These are phyloP conservation scores for Tetragnatha versicolor DNA, from an alignment of 1,140 invertebrate genomes.

Conservation along the genomic window DNA sequence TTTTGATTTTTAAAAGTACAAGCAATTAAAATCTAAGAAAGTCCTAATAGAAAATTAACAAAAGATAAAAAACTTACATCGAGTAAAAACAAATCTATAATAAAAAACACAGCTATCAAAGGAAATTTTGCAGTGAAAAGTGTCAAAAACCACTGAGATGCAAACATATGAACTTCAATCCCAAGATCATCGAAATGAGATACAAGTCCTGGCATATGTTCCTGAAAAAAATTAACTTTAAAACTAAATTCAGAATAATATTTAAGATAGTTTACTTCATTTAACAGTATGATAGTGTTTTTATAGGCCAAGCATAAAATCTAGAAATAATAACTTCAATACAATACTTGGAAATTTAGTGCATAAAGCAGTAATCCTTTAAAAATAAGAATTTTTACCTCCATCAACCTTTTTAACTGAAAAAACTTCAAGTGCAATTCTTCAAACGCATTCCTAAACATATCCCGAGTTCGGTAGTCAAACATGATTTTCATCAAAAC, in stretches of 20 bases:
- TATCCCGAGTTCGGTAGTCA: constrained; percentile 89
- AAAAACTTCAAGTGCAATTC: constrained; percentile 93
- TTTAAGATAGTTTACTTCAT: not conserved
- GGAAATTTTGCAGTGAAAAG: constrained; percentile 99
- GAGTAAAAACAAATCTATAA: constrained; percentile 91
- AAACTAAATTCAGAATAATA: not conserved
- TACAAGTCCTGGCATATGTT: constrained; percentile 88
- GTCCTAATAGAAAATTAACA: not conserved
- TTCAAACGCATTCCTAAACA: constrained; percentile 97
- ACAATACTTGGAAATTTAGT: not conserved
- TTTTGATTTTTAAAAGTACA: not conserved
- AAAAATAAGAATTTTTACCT: constrained; percentile 78
- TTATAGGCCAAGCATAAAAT: too few species aligned
- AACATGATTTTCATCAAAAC: constrained; percentile 97
- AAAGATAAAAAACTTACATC: constrained; percentile 56
- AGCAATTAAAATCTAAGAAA: not conserved
- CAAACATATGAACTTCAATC: constrained; percentile 96
- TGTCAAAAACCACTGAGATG: constrained; percentile 99
- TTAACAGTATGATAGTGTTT: not conserved
- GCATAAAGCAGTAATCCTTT: constrained; percentile 63
- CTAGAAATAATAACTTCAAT: not conserved
- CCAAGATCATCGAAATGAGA: constrained; percentile 86
- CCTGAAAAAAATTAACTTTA: constrained; percentile 70
- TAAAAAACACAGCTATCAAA: constrained; percentile 95
- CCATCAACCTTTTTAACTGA: constrained; percentile 93